Percentiles rank a stretch among this genome's conserved stretches.
phyloP scores from a whole-genome alignment of 2,797 vertebrate genomes.

The Lepilemur septentrionalis region DNA sequence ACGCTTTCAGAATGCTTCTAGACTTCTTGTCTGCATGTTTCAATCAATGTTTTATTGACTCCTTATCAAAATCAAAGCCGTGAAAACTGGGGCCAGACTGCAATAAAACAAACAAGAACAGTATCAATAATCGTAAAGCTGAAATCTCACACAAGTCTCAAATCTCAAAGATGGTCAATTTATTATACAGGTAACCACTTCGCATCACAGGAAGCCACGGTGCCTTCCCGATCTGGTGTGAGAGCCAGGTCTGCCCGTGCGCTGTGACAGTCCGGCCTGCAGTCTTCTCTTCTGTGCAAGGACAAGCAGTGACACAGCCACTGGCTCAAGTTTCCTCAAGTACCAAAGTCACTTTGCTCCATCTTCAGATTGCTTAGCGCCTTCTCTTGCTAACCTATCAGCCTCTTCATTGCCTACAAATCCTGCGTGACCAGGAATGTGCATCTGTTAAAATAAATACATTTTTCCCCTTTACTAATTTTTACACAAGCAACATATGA shows the following conservation, averaged over 20 bases:
- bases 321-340: not conserved
- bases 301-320: not conserved
- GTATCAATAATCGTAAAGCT: not conserved
- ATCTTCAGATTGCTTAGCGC: slow-evolving; percentile 85
- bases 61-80: not conserved
- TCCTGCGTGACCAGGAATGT: slow-evolving; percentile 95
- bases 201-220: not conserved
- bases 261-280: not conserved
- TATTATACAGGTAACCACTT: not conserved
- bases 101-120: not conserved
- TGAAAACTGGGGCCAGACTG: not conserved
- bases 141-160: not conserved
- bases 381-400: slow-evolving; percentile 93
- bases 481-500: not conserved
- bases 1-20: not conserved
- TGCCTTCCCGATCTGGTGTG: rapidly evolving
- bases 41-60: not conserved
- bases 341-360: not conserved
- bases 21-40: not conserved
- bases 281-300: not conserved
- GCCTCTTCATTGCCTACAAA: slow-evolving; percentile 95
- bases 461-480: not conserved
- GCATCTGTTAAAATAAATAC: slow-evolving; percentile 86
- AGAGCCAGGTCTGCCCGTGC: no score
- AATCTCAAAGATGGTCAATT: not conserved